Base-by-base conservation (phyloP, 2,797 vertebrate species). In the Chrosomus eos region DNA sequence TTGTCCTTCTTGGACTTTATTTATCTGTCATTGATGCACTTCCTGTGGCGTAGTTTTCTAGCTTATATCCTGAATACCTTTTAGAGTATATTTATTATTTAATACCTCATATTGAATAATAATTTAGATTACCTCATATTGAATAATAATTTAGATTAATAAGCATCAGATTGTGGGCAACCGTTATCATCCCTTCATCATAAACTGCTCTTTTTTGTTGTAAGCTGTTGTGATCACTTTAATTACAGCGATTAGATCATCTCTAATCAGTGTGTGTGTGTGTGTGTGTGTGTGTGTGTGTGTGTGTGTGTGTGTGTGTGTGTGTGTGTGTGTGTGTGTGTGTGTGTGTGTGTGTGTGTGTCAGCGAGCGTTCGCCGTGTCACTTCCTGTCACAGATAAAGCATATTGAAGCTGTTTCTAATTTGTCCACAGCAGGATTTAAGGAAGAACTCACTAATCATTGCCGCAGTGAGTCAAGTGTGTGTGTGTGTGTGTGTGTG, bases 391-490 rank as follows among this genome's bases (percentile, higher is more conserved):
- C 40, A 21, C 67, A 74, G 31, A 80, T 67, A 21, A 68, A 13
- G 84, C 48, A 83, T 79, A 48, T 84, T 70, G 85, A 64, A 76
- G 72, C 58, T 85, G 76, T 68, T 83, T 87, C 53, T 89, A 43
- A 87, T 89, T 55, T 87, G 19, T 87, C 64, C 85, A 86, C 89
- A 88, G 89, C 87, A 87, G 81, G 88, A 88, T 79, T 88, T 89
- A 60, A 88, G 89, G 89, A 88, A 86, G 89, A 89, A 89, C 76
- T 88, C 85, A 36, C 80, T 89, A 48, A 38, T 89, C 76, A 83
- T 87, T 88, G 83, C 87, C 85, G 72, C 88, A 88, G 87, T 89
- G 88, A 89, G 88, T 89, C 48, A 40, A 73, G 75, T 81, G 72
- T 53, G 53, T 77, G 60, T 80, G 79, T 85, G 78, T 86, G 75